Conservation (phyloP, 1,140 invertebrate genomes). For the Heterodera schachtii region DNA sequence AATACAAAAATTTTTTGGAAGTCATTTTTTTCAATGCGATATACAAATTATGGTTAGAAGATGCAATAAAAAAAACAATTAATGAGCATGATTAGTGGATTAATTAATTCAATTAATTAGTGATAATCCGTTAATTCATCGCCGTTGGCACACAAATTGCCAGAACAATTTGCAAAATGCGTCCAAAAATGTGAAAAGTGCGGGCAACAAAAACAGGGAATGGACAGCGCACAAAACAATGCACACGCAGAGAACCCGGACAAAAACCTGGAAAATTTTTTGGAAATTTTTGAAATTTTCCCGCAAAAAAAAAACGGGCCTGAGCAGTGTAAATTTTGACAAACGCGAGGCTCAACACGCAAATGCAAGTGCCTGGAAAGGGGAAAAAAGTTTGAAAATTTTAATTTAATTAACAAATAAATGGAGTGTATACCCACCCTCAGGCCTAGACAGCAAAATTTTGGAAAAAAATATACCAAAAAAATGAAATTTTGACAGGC, state of each 20-base stretch:
- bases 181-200: conserved; percentile 42
- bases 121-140: no score
- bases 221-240: conserved; percentile 51
- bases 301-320: neutral
- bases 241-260: conserved; percentile 55
- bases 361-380: conserved; percentile 30
- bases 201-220: conserved; percentile 51
- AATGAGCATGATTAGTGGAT: no score
- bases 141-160: neutral
- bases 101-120: neutral
- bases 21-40: no score
- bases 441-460: neutral
- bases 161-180: neutral
- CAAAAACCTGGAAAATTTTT: conserved; percentile 46
- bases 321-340: conserved; percentile 83
- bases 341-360: conserved; percentile 75
- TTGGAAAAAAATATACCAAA: no score
- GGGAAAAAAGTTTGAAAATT: neutral
- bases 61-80: no score
- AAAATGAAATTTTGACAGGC: no score
- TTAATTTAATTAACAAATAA: no score
- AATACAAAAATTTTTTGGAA: no score
- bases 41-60: no score
- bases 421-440: neutral
- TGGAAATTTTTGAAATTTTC: neutral